Base-by-base conservation (phyloP, 2,113 vertebrate genomes). In the Corythornis vintsioides region DNA sequence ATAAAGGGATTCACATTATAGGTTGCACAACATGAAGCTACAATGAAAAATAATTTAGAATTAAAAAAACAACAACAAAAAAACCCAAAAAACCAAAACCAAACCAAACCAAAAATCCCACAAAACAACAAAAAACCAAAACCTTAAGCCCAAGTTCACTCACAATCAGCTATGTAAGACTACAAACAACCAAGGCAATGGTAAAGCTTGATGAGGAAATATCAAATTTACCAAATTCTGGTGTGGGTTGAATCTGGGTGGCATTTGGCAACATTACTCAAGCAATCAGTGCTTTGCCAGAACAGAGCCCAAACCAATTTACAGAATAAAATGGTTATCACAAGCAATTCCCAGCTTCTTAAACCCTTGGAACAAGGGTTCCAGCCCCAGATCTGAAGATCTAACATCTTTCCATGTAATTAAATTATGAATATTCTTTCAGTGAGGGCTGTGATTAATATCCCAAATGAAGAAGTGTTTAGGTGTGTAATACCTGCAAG, bases 391-490 rank as follows among this genome's bases (percentile, higher is more conserved):
- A 67, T 88, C 56, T 83, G 53, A 92, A 67, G 78, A 86, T 78
- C 50, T 80, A 70, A 45, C 65, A 74, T 77, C 57, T 28, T 61
- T 61, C 35, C 15, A 17, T 71, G 33, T 86, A 88, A 88, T 92
- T 87, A 83, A 89, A 88, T 90, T 73, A 31, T 9, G 67, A 28
- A 61, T 89, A 92, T 92, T 93, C 43, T 60, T 91, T 87, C 53
- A 45, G 35, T 50, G 61, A n/a, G 81, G 61, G 26, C 56, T 85
- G 69, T 88, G 89, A 77, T 94, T 94, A 94, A 92, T 93, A 83
- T 71, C 72, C 15, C 29, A 89, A 93, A 96, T 89, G 83, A 95
- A 89, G 64, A 31, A 60, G 52, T 53, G 82, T 91, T 94, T 89
- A 85, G 67, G 40, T 89, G 83, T 81, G 75, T 86, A 81, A 80